Conservation (phyloP, 23 tunicate species). For the Ciona savignyi region DNA sequence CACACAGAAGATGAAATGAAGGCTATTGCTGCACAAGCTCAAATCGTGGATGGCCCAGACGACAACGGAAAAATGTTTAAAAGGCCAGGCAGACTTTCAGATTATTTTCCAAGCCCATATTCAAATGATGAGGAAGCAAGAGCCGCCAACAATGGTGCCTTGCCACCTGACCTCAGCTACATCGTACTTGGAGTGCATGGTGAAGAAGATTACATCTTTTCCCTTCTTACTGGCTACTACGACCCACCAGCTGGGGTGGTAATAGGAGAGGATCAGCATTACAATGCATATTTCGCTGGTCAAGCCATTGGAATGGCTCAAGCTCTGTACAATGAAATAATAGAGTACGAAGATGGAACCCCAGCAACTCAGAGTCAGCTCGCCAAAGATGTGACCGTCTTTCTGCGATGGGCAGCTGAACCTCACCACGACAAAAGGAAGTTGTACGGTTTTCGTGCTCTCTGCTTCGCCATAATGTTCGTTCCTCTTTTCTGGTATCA, state of each 20-base stretch:
- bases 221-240: constrained; percentile 73
- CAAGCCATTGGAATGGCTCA: constrained; percentile 95
- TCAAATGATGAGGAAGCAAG: constrained; percentile 89
- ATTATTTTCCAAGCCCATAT: constrained; percentile 79
- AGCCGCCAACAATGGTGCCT: constrained; percentile 73
- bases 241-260: constrained; percentile 93
- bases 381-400: constrained; percentile 79
- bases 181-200: constrained; percentile 79
- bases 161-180: constrained; percentile 86
- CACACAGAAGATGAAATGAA: constrained; percentile 58
- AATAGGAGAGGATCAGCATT: constrained; percentile 69
- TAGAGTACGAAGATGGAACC: constrained; percentile 95
- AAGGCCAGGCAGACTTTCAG: constrained; percentile 73
- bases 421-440: constrained; percentile 51
- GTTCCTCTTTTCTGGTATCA: constrained; percentile 39
- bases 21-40: constrained; percentile 25
- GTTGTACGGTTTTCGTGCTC: constrained; percentile 16
- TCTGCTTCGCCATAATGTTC: constrained; percentile 14
- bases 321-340: constrained; percentile 88
- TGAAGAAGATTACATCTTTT: constrained; percentile 81
- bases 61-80: constrained; percentile 82
- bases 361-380: constrained; percentile 92
- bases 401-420: constrained; percentile 75
- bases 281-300: constrained; percentile 91
- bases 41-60: constrained; percentile 88